Base-by-base conservation (phyloP, 2,113 vertebrate species). In the Monarcha castaneiventris region DNA sequence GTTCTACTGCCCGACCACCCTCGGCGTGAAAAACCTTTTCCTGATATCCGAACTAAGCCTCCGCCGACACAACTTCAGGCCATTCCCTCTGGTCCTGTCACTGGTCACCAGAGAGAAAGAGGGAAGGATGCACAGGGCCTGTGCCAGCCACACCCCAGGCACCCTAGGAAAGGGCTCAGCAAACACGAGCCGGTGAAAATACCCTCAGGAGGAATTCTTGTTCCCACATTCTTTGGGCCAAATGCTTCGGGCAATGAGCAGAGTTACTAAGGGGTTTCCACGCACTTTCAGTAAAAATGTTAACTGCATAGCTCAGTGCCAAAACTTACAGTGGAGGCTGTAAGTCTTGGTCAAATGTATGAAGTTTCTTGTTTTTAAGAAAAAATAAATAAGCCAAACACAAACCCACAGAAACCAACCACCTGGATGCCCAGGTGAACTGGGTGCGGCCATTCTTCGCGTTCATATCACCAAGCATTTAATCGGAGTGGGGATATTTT, bases 271-370 rank as follows among this genome's bases (percentile, higher is more conserved):
- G 3, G 35, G 44, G 22, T 25, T 84, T 76, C 63, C 63, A 22
- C 0, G 0, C 11, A 0, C 21, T 39, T 26, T 56, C 51, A 37
- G 4, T 13, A 12, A 48, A 69, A 61, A 6, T 0, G 1, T 6
- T 6, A 7, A 7, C 13, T 16, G 8, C 1, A 1, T 2, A 41
- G 15, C 9, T 23, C 9, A 0, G 2, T 22, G 44, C 39, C 46
- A 18, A 26, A 74, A 22, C 11, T n/a, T 10, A 11, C 9, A 5
- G 26, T 5, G 32, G 19, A 54, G 32, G 13, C 16, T 61, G 35
- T 23, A 49, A 41, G 21, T 19, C 48, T 76, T 48, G 17, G 41
- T 69, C 14, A 32, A 48, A 69, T 16, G 21, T 23, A 63, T 62
- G n/a, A 69, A 62, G 30, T 2, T 22, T n/a, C 26, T 25, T 1